Evolutionary conservation across 2,888 invertebrate genomes (phyloP).

Genomic region (Alcis repandata): DNA sequence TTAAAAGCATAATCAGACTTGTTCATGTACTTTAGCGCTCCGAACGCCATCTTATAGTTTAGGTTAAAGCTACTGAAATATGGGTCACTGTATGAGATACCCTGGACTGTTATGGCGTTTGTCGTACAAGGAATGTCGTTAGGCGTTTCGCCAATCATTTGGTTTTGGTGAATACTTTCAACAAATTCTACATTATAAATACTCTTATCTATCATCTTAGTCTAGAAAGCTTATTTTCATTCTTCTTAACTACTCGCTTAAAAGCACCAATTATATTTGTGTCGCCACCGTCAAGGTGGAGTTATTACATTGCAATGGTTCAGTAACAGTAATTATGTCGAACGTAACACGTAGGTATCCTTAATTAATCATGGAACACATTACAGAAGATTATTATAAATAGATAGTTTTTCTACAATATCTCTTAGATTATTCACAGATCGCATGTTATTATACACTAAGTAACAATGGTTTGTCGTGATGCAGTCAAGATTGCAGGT

Average conservation of each 20-base stretch:
- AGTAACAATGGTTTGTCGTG: slow-evolving; percentile 88
- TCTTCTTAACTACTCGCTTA: slow-evolving; percentile 84
- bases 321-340: slow-evolving; percentile 87
- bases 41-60: slow-evolving; percentile 86
- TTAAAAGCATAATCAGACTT: slow-evolving; percentile 88
- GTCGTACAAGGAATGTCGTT: slow-evolving; percentile 87
- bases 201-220: slow-evolving; percentile 86
- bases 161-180: slow-evolving; percentile 87
- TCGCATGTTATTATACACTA: slow-evolving; percentile 89
- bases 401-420: slow-evolving; percentile 87
- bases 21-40: slow-evolving; percentile 86
- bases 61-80: slow-evolving; percentile 88
- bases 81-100: slow-evolving; percentile 88
- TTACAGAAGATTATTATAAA: slow-evolving; percentile 88
- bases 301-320: slow-evolving; percentile 87
- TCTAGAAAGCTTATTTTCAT: slow-evolving; percentile 86
- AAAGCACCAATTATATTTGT: slow-evolving; percentile 87
- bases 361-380: slow-evolving; percentile 89
- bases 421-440: slow-evolving; percentile 89
- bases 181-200: slow-evolving; percentile 87
- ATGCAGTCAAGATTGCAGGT: slow-evolving; percentile 89
- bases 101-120: slow-evolving; percentile 88
- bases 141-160: slow-evolving; percentile 87
- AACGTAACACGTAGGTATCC: slow-evolving; percentile 83
- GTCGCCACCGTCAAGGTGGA: slow-evolving; percentile 88